phyloP scores from a whole-genome alignment of 2,888 invertebrate genomes.

The Ptilodon capucinus region DNA sequence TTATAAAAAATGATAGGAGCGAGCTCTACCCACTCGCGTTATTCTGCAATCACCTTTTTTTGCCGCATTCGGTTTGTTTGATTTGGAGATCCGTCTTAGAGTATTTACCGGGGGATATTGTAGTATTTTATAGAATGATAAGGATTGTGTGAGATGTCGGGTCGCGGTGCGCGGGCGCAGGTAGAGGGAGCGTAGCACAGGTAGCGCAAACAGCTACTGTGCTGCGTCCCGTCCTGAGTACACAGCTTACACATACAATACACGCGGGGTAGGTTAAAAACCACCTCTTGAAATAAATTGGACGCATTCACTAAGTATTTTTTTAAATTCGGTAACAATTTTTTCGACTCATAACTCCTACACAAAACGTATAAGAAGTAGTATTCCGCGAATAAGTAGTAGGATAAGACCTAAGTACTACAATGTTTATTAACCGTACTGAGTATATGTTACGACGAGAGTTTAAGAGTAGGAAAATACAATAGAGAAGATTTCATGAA shows the following conservation, averaged over 20 bases:
- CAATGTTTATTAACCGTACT: no score
- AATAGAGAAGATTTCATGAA: no score
- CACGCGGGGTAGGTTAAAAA: slow-evolving; percentile 41
- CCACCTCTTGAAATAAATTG: slow-evolving; percentile 16
- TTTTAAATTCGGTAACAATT: background rate
- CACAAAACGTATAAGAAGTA: background rate
- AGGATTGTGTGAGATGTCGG: slow-evolving; percentile 55
- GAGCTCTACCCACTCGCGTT: slow-evolving; percentile 20
- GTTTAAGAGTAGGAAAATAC: no score
- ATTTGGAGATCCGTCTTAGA: slow-evolving; percentile 54
- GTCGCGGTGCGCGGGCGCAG: slow-evolving; percentile 36
- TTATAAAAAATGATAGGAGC: slow-evolving; percentile 47
- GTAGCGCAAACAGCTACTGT: slow-evolving; percentile 77
- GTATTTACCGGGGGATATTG: slow-evolving; percentile 64
- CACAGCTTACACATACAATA: slow-evolving; percentile 63
- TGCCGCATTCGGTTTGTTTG: slow-evolving; percentile 59
- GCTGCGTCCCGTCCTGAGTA: slow-evolving; percentile 70
- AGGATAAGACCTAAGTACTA: no score
- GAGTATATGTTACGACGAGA: no score
- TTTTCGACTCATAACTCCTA: background rate
- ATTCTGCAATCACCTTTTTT: slow-evolving; percentile 32
- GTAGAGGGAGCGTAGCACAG: slow-evolving; percentile 78
- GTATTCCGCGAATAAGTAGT: no score
- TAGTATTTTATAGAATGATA: slow-evolving; percentile 72
- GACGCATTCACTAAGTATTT: slow-evolving; percentile 11